A percentile compares a stretch with the other conserved stretches of the same genome.
These are phyloP conservation scores for Drosophila pseudotakahashii DNA, from an alignment of 2,888 invertebrate genomes.

Conservation along the genomic window DNA sequence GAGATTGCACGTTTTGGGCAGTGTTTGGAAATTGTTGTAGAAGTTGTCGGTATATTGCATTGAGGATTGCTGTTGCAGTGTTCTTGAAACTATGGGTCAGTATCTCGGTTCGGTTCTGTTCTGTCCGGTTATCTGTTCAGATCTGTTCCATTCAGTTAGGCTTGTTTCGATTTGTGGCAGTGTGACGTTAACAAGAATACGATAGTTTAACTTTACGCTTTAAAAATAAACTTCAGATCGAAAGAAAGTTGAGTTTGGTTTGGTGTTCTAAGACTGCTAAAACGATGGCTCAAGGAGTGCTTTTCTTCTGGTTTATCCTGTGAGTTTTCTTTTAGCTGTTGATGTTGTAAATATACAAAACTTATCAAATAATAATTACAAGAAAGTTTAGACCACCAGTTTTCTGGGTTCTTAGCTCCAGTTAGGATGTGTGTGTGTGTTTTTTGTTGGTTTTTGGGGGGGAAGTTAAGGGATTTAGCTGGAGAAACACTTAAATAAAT, in stretches of 20 bases:
- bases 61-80: conserved; percentile 50
- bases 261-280: conserved; percentile 37
- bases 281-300: conserved; percentile 18
- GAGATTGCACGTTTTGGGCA: conserved; percentile 80
- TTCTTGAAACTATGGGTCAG: conserved; percentile 44
- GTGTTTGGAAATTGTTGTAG: conserved; percentile 67
- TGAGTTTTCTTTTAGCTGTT: conserved; percentile 26
- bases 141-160: conserved; percentile 28
- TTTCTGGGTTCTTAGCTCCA: conserved; percentile 43
- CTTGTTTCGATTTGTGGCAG: conserved; percentile 57
- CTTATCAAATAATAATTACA: conserved; percentile 73
- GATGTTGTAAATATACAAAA: conserved; percentile 55
- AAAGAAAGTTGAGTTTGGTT: conserved; percentile 38
- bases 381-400: conserved; percentile 61
- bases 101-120: conserved; percentile 46
- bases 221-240: conserved; percentile 50
- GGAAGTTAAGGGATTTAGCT: conserved; percentile 38
- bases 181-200: conserved; percentile 61
- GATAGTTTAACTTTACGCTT: conserved; percentile 18
- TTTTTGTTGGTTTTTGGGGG: conserved; percentile 9
- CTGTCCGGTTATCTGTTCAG: conserved; percentile 38
- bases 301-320: conserved; percentile 17
- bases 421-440: conserved; percentile 47
- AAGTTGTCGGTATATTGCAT: conserved; percentile 50
- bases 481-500: conserved; percentile 73